These are phyloP conservation scores for Lagorchestes hirsutus DNA, from an alignment of 2,797 vertebrate genomes.

Conservation along the genomic window DNA sequence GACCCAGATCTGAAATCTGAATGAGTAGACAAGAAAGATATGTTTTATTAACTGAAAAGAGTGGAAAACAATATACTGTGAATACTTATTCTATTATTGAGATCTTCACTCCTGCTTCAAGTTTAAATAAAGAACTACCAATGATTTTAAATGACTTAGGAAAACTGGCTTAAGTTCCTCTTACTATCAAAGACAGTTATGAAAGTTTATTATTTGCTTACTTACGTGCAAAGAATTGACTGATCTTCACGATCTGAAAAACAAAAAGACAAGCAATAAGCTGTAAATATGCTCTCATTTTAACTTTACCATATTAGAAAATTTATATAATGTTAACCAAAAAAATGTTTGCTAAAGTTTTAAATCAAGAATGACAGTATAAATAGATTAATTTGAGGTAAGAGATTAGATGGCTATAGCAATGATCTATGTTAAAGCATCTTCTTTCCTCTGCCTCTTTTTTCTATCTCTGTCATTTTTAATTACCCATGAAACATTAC, in stretches of 20 bases:
- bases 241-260: conserved; percentile 97
- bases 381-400: background rate
- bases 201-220: conserved; percentile 74
- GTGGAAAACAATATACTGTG: background rate
- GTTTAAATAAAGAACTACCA: background rate
- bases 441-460: background rate
- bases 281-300: conserved; percentile 66
- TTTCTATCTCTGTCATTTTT: background rate
- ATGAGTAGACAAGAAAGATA: background rate
- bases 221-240: conserved; percentile 99
- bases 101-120: background rate
- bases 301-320: conserved; percentile 32
- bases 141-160: background rate
- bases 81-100: background rate
- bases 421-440: background rate
- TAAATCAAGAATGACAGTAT: background rate
- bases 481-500: background rate
- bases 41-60: background rate
- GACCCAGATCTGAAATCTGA: background rate
- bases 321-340: background rate
- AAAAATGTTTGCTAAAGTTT: background rate
- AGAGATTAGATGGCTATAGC: background rate
- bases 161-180: background rate
- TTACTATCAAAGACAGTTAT: conserved; percentile 38
- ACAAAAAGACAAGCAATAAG: conserved; percentile 76